Evolutionary conservation across 2,888 invertebrate genomes (phyloP).

Genomic region (Linyphia triangularis): DNA sequence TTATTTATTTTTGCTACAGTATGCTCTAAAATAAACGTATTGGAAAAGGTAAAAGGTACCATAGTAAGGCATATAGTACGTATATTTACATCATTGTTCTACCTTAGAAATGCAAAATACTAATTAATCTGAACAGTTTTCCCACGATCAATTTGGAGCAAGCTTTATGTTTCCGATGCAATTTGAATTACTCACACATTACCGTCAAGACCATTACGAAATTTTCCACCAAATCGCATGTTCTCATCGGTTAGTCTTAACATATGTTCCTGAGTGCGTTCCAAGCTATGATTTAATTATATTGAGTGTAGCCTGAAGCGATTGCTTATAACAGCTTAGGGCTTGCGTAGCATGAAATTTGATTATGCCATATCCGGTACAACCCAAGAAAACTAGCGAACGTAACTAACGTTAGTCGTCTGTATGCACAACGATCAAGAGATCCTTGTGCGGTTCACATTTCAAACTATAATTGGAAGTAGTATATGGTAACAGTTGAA

Average conservation of each 20-base stretch:
- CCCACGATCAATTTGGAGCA: conserved; percentile 18
- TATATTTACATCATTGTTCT: no score
- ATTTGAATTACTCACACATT: background rate
- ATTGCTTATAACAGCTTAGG: conserved; percentile 10
- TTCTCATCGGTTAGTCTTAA: conserved; percentile 47
- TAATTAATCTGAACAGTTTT: conserved; percentile 31
- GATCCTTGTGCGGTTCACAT: no score
- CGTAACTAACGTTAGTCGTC: no score
- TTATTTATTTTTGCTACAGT: background rate
- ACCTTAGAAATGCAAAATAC: background rate
- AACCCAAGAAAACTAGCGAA: background rate
- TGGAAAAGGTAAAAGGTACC: background rate
- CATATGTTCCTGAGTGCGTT: conserved; percentile 54
- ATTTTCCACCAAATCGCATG: conserved; percentile 46
- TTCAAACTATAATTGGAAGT: no score
- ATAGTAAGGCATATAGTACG: background rate
- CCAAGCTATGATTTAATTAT: conserved; percentile 61
- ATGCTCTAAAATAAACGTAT: background rate
- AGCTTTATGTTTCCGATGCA: background rate
- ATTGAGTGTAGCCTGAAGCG: conserved; percentile 43
- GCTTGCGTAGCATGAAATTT: conserved; percentile 42
- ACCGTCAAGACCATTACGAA: conserved; percentile 49
- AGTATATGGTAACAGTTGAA: no score
- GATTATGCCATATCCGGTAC: conserved; percentile 31
- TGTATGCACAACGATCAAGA: no score